Conservation (phyloP, 1,140 invertebrate genomes). For the Popillia japonica region DNA sequence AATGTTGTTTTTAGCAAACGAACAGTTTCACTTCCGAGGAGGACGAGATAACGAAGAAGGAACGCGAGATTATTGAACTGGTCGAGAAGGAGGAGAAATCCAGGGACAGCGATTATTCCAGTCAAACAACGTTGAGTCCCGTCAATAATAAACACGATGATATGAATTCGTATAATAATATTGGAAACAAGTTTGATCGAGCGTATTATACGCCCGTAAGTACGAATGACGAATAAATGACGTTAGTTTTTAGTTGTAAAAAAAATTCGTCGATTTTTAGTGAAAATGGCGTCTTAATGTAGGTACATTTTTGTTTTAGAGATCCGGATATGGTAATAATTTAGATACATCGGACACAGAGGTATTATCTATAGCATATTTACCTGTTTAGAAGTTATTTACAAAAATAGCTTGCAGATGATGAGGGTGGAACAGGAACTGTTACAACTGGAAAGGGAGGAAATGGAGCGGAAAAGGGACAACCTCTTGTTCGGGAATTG, state of each 20-base stretch:
- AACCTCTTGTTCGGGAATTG: slow-evolving; percentile 72
- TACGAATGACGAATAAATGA: too few relatives aligned
- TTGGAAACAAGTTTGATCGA: slow-evolving; percentile 52
- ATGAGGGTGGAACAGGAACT: slow-evolving; percentile 79
- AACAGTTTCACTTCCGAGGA: slow-evolving; percentile 67
- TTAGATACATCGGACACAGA: slow-evolving; percentile 7
- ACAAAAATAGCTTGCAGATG: slow-evolving; percentile 64
- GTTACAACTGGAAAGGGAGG: slow-evolving; percentile 78
- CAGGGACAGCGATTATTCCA: slow-evolving; percentile 44
- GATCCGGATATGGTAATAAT: slow-evolving; percentile 11
- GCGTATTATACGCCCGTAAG: slow-evolving; percentile 54
- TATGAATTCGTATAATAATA: neutral
- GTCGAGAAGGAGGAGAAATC: slow-evolving; percentile 72
- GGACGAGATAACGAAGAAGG: slow-evolving; percentile 76
- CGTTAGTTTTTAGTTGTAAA: slow-evolving; percentile 15
- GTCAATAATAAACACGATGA: slow-evolving; percentile 10
- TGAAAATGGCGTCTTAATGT: too few relatives aligned
- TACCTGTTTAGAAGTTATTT: slow-evolving; percentile 25
- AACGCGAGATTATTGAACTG: slow-evolving; percentile 76
- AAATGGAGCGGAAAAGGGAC: slow-evolving; percentile 76
- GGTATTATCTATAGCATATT: neutral
- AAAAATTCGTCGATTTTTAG: too few relatives aligned
- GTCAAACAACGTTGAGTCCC: slow-evolving; percentile 32
- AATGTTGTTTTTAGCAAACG: slow-evolving; percentile 51
- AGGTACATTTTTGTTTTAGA: neutral